Evolutionary conservation across 2,888 invertebrate genomes (phyloP).

Genomic region (Lasioglossum pauxillum): DNA sequence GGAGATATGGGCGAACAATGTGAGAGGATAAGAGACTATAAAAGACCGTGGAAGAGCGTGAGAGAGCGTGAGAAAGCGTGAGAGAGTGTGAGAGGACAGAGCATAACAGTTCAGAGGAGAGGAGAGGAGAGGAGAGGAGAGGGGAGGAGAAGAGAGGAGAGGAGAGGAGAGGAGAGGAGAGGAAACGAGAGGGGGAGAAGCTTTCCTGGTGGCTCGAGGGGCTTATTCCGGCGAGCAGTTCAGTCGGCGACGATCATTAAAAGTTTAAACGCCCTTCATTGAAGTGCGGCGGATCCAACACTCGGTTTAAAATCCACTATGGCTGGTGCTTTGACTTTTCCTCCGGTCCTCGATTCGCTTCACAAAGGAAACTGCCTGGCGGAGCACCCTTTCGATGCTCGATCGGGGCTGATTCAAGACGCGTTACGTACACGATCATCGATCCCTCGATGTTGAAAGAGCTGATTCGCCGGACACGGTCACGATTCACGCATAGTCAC

Average conservation of each 20-base stretch:
- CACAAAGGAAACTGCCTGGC: slow-evolving; percentile 61
- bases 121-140: background rate
- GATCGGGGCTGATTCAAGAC: slow-evolving; percentile 9
- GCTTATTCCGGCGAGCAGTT: slow-evolving; percentile 77
- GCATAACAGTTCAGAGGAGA: background rate
- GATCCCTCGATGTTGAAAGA: slow-evolving; percentile 19
- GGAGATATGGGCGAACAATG: background rate
- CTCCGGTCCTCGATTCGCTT: slow-evolving; percentile 42
- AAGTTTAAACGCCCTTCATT: slow-evolving; percentile 81
- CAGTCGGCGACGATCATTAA: slow-evolving; percentile 80
- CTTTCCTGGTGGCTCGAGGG: slow-evolving; percentile 65
- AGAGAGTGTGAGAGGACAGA: background rate
- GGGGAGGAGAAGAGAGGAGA: too few relatives aligned
- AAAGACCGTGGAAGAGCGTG: background rate
- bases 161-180: background rate
- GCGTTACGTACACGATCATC: slow-evolving; percentile 23
- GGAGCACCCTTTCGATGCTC: slow-evolving; percentile 48
- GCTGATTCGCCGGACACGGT: too few relatives aligned
- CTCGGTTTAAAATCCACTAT: slow-evolving; percentile 77
- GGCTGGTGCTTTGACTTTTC: slow-evolving; percentile 67
- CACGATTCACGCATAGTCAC: too few relatives aligned
- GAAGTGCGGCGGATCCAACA: slow-evolving; percentile 77
- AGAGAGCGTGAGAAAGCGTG: too few relatives aligned
- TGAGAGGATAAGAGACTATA: background rate
- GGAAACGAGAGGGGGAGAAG: slow-evolving; percentile 11